Conservation (phyloP, 2,888 invertebrate species). For the Argyra leucocephala region DNA sequence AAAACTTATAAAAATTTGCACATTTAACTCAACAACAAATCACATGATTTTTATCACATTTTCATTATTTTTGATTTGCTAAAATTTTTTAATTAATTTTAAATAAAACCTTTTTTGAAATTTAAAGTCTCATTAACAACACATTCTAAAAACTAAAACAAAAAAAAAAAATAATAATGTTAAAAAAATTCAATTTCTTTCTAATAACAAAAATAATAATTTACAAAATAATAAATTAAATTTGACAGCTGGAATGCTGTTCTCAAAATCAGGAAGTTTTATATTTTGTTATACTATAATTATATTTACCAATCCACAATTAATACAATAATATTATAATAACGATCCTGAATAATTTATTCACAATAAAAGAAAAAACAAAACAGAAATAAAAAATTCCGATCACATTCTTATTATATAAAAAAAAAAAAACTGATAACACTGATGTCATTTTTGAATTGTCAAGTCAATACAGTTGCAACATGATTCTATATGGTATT, state of each 20-base stretch:
- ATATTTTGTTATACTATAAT: neutral
- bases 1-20: too few species aligned
- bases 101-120: too few species aligned
- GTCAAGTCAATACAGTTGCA: too few species aligned
- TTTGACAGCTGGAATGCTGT: neutral
- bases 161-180: neutral
- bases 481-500: too few species aligned
- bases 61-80: too few species aligned
- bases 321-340: neutral
- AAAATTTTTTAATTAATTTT: too few species aligned
- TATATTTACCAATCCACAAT: too few species aligned
- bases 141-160: neutral
- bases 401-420: neutral
- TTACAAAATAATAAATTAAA: neutral
- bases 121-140: too few species aligned
- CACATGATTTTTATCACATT: too few species aligned
- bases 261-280: constrained; percentile 1
- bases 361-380: neutral
- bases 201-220: too few species aligned
- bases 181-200: too few species aligned
- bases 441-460: neutral
- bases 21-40: too few species aligned
- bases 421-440: neutral
- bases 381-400: neutral
- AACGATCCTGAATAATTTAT: neutral